These are phyloP conservation scores for Anarrhichthys ocellatus DNA, from an alignment of 2,113 vertebrate genomes.

Conservation along the genomic window DNA sequence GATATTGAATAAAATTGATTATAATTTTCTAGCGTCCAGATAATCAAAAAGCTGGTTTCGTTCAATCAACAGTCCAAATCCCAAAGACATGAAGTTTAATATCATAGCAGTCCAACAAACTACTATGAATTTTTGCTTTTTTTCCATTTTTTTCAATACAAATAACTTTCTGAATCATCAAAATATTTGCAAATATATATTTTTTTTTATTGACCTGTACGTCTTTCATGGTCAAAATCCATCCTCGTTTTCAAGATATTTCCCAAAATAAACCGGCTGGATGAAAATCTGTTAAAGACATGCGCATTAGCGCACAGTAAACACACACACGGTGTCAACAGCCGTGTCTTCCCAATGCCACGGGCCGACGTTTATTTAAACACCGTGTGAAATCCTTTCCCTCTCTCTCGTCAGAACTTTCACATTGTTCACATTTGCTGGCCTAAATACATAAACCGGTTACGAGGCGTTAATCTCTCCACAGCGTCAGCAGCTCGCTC, in stretches of 20 bases:
- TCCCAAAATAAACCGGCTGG: background rate
- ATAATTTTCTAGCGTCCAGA: background rate
- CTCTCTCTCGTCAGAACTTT: slow-evolving; percentile 13
- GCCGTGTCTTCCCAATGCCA: background rate
- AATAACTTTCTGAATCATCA: no score
- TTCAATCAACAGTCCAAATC: background rate
- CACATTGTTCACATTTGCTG: slow-evolving; percentile 26
- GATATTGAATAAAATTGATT: background rate
- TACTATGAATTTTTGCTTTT: no score
- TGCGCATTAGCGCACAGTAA: background rate
- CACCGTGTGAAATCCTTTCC: slow-evolving; percentile 18
- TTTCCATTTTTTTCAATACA: no score
- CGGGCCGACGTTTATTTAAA: slow-evolving; percentile 9
- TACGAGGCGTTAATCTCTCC: slow-evolving; percentile 37
- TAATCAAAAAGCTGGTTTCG: background rate
- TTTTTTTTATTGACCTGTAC: background rate
- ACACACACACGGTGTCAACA: background rate
- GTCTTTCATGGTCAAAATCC: background rate
- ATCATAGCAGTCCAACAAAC: background rate
- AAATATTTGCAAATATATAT: background rate
- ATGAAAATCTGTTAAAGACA: no score
- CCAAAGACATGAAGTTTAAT: background rate
- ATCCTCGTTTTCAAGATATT: background rate
- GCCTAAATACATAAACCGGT: slow-evolving; percentile 42
- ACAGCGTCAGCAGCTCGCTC: slow-evolving; percentile 8